phyloP scores from a whole-genome alignment of 2,113 vertebrate genomes.

The Catharus fuscescens region DNA sequence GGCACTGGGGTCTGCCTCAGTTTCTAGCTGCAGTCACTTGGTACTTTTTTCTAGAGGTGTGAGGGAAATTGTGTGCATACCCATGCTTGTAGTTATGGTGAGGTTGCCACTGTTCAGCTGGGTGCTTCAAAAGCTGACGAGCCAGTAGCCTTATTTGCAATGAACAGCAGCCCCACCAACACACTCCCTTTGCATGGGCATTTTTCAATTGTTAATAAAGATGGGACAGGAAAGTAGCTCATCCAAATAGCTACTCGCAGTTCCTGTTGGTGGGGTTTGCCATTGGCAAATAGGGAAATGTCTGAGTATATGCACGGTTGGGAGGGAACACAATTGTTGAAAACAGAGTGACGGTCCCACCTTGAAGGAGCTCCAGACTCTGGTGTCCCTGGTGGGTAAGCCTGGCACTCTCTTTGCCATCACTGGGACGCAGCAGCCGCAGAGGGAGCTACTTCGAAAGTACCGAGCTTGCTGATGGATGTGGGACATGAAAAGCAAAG shows the following conservation, averaged over 20 bases:
- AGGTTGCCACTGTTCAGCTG: not conserved
- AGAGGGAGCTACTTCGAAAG: not conserved
- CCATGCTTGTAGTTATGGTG: not conserved
- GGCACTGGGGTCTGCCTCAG: not conserved
- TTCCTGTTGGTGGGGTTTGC: not conserved
- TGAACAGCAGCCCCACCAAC: not conserved
- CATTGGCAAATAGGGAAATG: not conserved
- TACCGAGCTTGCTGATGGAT: slow-evolving; percentile 4
- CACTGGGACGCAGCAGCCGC: not conserved
- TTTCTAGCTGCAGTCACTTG: not conserved
- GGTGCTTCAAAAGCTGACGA: not conserved
- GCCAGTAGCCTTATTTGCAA: not conserved
- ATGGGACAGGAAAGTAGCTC: not conserved
- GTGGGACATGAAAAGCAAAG: not conserved
- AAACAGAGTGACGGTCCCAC: not conserved
- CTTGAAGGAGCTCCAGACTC: not conserved
- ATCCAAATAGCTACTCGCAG: not conserved
- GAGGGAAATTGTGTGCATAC: not conserved
- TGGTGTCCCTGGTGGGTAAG: not conserved
- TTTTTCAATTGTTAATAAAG: not conserved
- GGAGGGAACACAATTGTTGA: not conserved
- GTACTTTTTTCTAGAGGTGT: not conserved
- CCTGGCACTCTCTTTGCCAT: not conserved
- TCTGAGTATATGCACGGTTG: fast-evolving
- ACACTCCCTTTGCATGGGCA: not conserved